phyloP scores from a whole-genome alignment of 2,797 vertebrate genomes.

The Phrynocephalus vlangalii region DNA sequence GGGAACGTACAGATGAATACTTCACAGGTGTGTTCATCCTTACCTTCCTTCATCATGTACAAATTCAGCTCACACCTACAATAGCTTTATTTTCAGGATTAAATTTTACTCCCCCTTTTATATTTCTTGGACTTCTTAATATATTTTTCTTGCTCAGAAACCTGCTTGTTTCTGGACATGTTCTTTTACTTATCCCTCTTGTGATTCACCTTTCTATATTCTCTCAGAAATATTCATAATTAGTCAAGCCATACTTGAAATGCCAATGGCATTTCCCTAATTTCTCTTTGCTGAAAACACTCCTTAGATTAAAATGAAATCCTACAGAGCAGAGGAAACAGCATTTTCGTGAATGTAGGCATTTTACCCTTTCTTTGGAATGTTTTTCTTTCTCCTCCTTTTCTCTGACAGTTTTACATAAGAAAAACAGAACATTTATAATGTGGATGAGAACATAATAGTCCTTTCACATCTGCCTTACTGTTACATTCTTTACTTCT shows the following conservation, averaged over 20 bases:
- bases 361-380: conserved; percentile 1
- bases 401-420: not conserved
- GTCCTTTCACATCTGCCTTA: not conserved
- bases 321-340: not conserved
- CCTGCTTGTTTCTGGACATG: not conserved
- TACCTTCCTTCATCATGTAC: not conserved
- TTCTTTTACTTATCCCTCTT: conserved; percentile 13
- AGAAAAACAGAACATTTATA: conserved; percentile 10
- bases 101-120: not conserved
- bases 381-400: conserved; percentile 5
- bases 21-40: not conserved
- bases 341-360: conserved; percentile 19
- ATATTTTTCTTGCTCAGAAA: conserved; percentile 45
- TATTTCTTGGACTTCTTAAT: not conserved
- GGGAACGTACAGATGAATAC: not conserved
- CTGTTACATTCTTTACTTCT: conserved; percentile 30
- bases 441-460: not conserved
- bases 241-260: conserved; percentile 26
- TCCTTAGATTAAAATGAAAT: conserved; percentile 7
- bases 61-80: not conserved
- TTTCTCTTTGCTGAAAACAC: conserved; percentile 14
- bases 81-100: conserved; percentile 17
- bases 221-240: conserved; percentile 39
- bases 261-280: not conserved
- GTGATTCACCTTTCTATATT: conserved; percentile 15